These are phyloP conservation scores for Centrocercus urophasianus DNA, from an alignment of 2,113 vertebrate species.

Conservation along the genomic window DNA sequence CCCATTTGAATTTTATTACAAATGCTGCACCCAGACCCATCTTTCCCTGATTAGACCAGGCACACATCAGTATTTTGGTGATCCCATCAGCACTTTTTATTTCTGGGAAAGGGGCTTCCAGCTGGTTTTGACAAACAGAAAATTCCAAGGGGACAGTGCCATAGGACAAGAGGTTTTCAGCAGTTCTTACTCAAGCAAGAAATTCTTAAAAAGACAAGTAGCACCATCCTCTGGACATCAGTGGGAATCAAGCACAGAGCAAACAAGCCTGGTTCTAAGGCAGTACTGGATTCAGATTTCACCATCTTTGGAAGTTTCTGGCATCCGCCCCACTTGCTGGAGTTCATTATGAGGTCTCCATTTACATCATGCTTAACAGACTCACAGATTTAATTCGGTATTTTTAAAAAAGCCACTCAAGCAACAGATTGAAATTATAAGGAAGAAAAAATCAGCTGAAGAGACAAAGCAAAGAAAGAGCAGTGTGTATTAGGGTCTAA, in stretches of 20 bases:
- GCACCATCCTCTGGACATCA: conserved; percentile 66
- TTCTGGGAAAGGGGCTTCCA: background rate
- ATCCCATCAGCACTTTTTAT: background rate
- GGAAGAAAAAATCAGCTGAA: background rate
- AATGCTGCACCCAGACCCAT: background rate
- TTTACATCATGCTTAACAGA: background rate
- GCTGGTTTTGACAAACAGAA: background rate
- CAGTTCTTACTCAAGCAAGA: background rate
- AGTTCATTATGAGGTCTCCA: background rate
- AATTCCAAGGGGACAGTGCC: background rate
- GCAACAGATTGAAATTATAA: background rate
- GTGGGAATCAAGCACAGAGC: conserved; percentile 19
- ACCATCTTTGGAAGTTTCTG: background rate
- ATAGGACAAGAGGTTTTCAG: background rate
- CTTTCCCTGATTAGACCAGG: background rate
- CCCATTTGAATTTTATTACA: background rate
- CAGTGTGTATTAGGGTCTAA: background rate
- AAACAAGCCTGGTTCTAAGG: background rate
- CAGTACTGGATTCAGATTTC: background rate
- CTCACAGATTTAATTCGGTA: background rate
- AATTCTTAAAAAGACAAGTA: conserved; percentile 54
- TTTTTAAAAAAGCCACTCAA: background rate
- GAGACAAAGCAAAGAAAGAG: background rate
- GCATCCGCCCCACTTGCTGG: background rate
- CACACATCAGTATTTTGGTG: background rate